Evolutionary conservation across 2,113 vertebrate species (phyloP).

Genomic region (Protomyctophum bolini): DNA sequence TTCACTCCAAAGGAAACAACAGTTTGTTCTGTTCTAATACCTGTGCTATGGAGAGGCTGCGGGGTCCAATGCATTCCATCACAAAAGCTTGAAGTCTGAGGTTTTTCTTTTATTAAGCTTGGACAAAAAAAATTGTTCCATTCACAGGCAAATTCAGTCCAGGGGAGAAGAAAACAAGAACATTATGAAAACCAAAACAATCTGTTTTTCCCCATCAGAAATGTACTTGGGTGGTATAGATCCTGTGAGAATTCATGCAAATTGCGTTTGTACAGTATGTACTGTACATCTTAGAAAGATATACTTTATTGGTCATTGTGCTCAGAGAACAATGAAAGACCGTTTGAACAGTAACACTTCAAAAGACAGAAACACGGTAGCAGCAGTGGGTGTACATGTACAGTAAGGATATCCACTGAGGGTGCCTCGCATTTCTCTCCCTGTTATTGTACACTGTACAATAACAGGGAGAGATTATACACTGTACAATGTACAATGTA

Average conservation of each 20-base stretch:
- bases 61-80: slow-evolving; percentile 38
- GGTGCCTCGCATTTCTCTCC: slow-evolving; percentile 9
- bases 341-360: slow-evolving; percentile 41
- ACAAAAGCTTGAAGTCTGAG: slow-evolving; percentile 33
- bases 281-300: no score
- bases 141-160: slow-evolving; percentile 53
- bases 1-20: slow-evolving; percentile 29
- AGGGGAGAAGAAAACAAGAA: slow-evolving; percentile 26
- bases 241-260: not conserved
- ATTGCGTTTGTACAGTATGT: slow-evolving; percentile 28
- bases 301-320: no score
- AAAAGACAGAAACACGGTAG: slow-evolving; percentile 23
- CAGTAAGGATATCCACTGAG: not conserved
- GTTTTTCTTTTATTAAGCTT: slow-evolving; percentile 64
- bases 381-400: slow-evolving; percentile 15
- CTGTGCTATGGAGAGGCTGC: slow-evolving; percentile 15
- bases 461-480: no score
- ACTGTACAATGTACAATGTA: no score
- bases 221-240: not conserved
- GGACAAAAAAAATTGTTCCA: slow-evolving; percentile 22
- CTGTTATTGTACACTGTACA: not conserved
- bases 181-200: slow-evolving; percentile 16
- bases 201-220: slow-evolving; percentile 13
- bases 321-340: no score
- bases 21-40: not conserved